Base-by-base conservation (phyloP, 1,140 invertebrate species). In the Trachymyrmex cornetzi region DNA sequence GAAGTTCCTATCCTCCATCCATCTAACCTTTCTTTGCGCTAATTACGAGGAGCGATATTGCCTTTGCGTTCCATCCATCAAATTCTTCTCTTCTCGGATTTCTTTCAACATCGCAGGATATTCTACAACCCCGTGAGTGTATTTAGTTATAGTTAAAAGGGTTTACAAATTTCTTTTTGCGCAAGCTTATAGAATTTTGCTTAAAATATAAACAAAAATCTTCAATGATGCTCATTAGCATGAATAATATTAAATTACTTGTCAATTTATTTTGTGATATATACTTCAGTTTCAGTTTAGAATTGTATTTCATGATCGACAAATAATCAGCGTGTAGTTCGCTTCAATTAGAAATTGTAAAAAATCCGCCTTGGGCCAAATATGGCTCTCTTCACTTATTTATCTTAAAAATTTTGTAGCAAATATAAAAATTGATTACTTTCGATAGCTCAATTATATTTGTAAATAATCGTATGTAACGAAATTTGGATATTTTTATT, bases 21-120 rank as follows among this genome's bases (percentile, higher is more conserved):
- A 88, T 89, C 86, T 77, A 89, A 74, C 27, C 50, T 55, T 84
- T 77, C 86, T 85, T 61, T 61, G 30, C 88, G 66, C 75, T 89
- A 89, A 88, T 88, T 89, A 77, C 88, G 38, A 48, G 48, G 19
- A 48, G 75, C 87, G 79, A 85, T 89, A 85, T 89, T 88, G 71
- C 72, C 82, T 53, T 55, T 55, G 48, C 34, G 57, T 88, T 69
- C 11, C 88, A 89, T 88, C 88, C 66, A 89, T 89, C 88, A 88
- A 89, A 89, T 88, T 66, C 75, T 85, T 85, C 79, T 88, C 71
- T 77, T 27, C 66, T 55, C 57, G 55, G 50, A 57, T 34, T 38
- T 53, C 69, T 79, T 89, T 69, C 63, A 74, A 12, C 44, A 19
- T 72, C 50, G 1, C 67, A 44, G 16, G 34, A 81, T 66, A 38